Evolutionary conservation across 2,113 vertebrate genomes (phyloP), one percentile per base, ranked within the genome.

Genomic region (Lepisosteus osseus): DNA sequence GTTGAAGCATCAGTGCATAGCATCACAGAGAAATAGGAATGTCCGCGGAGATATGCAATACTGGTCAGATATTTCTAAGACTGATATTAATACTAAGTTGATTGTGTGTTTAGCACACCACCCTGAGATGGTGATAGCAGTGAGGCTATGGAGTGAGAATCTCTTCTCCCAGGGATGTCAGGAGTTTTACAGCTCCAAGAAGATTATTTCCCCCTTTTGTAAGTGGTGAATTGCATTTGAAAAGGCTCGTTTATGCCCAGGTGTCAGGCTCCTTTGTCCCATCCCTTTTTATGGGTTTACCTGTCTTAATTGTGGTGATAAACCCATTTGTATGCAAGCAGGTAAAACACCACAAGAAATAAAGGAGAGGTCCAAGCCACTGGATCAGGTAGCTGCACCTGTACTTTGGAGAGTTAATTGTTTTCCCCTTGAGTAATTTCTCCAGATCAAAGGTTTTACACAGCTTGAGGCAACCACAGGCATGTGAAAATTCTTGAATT

Each of bases 301-400:
- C 77, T 86, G 88, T 77, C 80, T 78, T 82, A 86, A 87, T 82
- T 59, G 65, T 72, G 78, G 74, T 83, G 81, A 86, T 86, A 84
- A 90, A 68, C 80, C 65, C 79, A 12, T 86, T 76, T 78, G 76
- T 83, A 75, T 85, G 77, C 78, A 82, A 74, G 82, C 74, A 77
- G 80, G 76, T 86, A 77, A 65, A 41, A 7, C 9, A 4, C 77
- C 74, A 71, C 56, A 69, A 71, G 63, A 84, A 80, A 72, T 72
- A 79, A 74, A 85, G 82, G 75, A 51, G 69, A 68, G 68, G 80
- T 70, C 44, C 76, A 43, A 80, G 55, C 87, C 81, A 89, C 86
- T 77, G 78, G 88, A 81, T 90, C 83, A 91, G 88, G 86, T 90
- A 89, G 81, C 80, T 61, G 70, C 86, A 83, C 86, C 69, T 87